These are phyloP conservation scores for Aldrovandia affinis DNA, from an alignment of 2,797 vertebrate species.

Conservation along the genomic window DNA sequence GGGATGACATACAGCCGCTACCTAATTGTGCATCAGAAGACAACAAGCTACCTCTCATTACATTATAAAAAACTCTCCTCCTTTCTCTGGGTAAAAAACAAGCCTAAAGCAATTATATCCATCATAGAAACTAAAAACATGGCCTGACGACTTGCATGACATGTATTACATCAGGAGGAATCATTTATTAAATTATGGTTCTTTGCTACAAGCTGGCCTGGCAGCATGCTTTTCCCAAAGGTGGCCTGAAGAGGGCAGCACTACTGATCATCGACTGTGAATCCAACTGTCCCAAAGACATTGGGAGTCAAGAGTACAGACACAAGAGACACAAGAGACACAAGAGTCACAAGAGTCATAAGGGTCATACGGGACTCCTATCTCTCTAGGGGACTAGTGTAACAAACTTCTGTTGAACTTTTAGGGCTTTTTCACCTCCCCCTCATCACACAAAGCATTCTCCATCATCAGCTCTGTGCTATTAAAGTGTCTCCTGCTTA, in stretches of 20 bases:
- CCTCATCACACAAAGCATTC: conserved; percentile 53
- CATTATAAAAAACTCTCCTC: background rate
- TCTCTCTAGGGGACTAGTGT: conserved; percentile 54
- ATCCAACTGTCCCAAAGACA: background rate
- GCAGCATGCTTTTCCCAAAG: background rate
- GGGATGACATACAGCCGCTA: conserved; percentile 13
- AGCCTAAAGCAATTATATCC: conserved; percentile 24
- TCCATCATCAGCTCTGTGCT: conserved; percentile 72
- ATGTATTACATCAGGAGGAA: background rate
- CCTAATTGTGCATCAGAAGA: conserved; percentile 25
- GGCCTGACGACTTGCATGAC: background rate
- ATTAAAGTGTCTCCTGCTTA: conserved; percentile 75
- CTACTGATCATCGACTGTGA: background rate
- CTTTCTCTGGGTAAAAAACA: conserved; percentile 4
- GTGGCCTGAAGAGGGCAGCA: background rate
- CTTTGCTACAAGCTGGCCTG: background rate
- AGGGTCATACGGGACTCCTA: conserved; percentile 24
- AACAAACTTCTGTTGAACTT: conserved; percentile 64
- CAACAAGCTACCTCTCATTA: conserved; percentile 8
- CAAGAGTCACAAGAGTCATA: background rate
- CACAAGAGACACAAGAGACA: no score
- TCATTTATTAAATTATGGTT: background rate
- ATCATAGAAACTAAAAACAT: background rate
- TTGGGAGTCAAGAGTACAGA: background rate
- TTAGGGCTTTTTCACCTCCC: conserved; percentile 63